Evolutionary conservation across 2,113 vertebrate genomes (phyloP).

Genomic region (Grus americana): DNA sequence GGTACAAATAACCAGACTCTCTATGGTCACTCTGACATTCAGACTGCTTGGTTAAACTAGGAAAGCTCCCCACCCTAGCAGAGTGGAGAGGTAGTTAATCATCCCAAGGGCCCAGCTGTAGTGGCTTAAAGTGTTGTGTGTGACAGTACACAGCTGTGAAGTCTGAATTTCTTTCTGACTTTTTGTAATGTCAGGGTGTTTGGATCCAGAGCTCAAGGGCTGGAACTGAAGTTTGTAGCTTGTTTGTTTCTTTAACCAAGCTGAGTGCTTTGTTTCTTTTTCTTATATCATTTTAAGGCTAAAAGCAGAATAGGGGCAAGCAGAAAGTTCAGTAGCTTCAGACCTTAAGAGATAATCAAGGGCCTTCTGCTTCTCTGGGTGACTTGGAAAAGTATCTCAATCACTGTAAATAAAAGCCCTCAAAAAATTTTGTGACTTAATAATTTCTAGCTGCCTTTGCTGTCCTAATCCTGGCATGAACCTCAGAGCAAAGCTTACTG

Average conservation of each 20-base stretch:
- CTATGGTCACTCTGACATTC: neutral
- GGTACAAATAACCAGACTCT: neutral
- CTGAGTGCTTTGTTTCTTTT: neutral
- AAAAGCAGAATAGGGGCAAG: neutral
- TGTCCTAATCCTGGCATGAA: neutral
- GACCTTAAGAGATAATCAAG: neutral
- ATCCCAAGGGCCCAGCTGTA: neutral
- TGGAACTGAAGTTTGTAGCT: neutral
- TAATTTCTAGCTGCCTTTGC: neutral
- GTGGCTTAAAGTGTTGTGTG: neutral
- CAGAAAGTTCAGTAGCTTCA: neutral
- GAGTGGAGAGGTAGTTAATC: neutral
- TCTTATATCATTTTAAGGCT: neutral
- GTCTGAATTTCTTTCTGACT: neutral
- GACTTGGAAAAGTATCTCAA: neutral
- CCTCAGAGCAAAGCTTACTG: neutral
- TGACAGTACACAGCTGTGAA: neutral
- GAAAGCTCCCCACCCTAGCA: neutral
- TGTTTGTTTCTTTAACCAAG: neutral
- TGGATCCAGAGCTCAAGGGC: neutral
- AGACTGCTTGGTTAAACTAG: neutral
- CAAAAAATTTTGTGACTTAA: neutral
- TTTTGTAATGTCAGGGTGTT: neutral
- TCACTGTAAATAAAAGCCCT: neutral
- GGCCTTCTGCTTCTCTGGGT: neutral